Evolutionary conservation across 2,797 vertebrate genomes (phyloP), one percentile per base, ranked within the genome.

Genomic region (Setipinna tenuifilis): DNA sequence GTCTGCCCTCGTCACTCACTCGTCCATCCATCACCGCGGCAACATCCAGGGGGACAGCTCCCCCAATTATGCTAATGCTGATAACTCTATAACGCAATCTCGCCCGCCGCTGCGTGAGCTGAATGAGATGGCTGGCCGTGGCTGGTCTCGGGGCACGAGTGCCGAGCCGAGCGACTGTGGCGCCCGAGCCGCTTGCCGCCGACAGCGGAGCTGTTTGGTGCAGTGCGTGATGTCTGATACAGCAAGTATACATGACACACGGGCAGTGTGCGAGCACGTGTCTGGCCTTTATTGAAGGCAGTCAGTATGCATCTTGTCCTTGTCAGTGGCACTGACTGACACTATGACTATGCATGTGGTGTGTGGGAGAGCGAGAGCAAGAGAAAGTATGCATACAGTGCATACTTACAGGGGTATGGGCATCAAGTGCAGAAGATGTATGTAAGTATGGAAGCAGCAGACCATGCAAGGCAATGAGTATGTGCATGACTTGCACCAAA

Each of bases 11-110:
- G 71, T 78, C 71, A 78, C 35, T 78, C 71, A 78, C 71, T 44
- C 71, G 17, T 78, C 88, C 85, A 78, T 78, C 88, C 85, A 90
- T 93, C 88, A 91, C 87, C 89, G 19, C 35, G 87, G 89, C 88
- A 89, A 92, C 91, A 90, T 91, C 88, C 84, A 50, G 86, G 86
- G 86, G 89, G 84, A 90, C 88, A 87, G 91, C 90, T 91, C 89
- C 85, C 71, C 89, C 83, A 91, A 86, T 93, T 90, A 94, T 93
- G 91, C 83, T 93, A 90, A 93, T 93, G 86, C 90, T 84, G 71
- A 78, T 78, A 78, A 78, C 71, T 78, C 31, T 78, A 85, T 83
- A 16, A 87, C 90, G 83, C 88, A 88, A 88, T 84, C 75, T 57
- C 46, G 68, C 83, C 59, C 48, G 85, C 82, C 80, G 14, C 80